These are phyloP conservation scores for Falco rusticolus DNA, from an alignment of 2,797 vertebrate genomes.

Conservation along the genomic window DNA sequence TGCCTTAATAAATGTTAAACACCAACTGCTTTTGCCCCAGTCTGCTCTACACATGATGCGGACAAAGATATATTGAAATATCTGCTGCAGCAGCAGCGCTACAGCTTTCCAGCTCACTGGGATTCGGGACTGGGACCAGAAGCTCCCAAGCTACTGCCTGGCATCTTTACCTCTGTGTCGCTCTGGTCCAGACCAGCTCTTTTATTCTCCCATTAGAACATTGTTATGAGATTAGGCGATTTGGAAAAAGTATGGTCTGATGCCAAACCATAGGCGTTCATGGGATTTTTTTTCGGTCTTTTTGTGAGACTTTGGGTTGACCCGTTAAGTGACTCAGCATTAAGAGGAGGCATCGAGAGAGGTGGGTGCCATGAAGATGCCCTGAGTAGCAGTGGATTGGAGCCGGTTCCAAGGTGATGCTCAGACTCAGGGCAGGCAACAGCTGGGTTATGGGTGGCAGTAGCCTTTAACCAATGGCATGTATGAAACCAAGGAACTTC, in stretches of 20 bases:
- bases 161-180: neutral
- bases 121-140: neutral
- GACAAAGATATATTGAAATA: neutral
- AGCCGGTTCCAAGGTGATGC: neutral
- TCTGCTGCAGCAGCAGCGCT: neutral
- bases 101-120: neutral
- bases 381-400: rapidly evolving
- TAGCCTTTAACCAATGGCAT: neutral
- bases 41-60: neutral
- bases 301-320: neutral
- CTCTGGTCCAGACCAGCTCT: neutral
- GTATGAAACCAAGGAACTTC: neutral
- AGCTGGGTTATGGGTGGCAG: neutral
- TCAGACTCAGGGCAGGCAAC: neutral
- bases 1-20: neutral
- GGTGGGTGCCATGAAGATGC: neutral
- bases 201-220: neutral
- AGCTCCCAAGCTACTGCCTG: neutral
- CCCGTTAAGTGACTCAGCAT: neutral
- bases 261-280: neutral
- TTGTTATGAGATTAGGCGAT: neutral
- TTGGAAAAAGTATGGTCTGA: neutral
- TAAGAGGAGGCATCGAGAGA: neutral
- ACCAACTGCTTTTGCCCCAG: neutral
- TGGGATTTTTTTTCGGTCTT: neutral